These are phyloP conservation scores for Procambarus virginalis DNA, from an alignment of 1,140 invertebrate species.

Conservation along the genomic window DNA sequence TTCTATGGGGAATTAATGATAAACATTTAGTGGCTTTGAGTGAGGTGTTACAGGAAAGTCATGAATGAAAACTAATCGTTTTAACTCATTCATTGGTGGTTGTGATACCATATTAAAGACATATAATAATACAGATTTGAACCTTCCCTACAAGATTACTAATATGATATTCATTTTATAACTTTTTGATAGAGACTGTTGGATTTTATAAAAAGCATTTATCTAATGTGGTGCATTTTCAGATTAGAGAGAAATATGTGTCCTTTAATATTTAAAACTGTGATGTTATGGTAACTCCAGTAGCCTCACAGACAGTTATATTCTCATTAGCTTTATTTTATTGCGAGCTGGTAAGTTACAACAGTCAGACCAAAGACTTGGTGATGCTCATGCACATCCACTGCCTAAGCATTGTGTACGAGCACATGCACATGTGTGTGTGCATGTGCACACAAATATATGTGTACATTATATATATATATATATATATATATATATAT, in stretches of 20 bases:
- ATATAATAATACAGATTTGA: neutral
- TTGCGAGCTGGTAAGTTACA: neutral
- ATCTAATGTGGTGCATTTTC: neutral
- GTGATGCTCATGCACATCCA: neutral
- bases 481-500: too few relatives aligned
- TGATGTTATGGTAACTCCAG: neutral
- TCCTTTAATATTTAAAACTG: neutral
- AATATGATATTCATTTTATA: neutral
- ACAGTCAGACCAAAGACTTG: constrained; percentile 21
- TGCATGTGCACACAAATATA: neutral
- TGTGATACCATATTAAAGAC: constrained; percentile 15
- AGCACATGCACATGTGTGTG: neutral
- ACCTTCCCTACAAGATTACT: neutral
- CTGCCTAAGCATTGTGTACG: neutral
- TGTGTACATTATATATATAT: too few relatives aligned
- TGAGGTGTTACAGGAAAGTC: neutral
- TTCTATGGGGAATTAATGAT: neutral
- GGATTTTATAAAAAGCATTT: constrained; percentile 1
- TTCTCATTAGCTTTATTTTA: constrained; percentile 44
- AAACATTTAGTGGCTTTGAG: neutral
- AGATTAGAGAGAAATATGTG: neutral
- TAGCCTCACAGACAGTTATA: constrained; percentile 21
- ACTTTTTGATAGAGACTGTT: neutral
- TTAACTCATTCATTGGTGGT: constrained; percentile 24
- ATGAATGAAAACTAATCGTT: neutral